Evolutionary conservation across 2,797 vertebrate species (phyloP).

Genomic region (Pseudochromis fuscus): DNA sequence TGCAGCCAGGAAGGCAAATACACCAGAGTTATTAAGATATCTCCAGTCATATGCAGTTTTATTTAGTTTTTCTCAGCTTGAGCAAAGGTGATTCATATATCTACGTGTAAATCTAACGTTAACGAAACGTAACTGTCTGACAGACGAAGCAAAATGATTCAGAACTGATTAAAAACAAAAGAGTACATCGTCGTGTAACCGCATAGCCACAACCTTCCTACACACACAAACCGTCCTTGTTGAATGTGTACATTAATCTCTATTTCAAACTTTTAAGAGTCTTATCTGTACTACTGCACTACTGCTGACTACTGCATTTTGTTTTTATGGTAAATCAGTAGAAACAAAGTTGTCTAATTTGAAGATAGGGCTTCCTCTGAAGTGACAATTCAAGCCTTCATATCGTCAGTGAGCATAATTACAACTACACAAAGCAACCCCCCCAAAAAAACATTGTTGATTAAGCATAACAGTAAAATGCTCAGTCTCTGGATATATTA

Average conservation of each 20-base stretch:
- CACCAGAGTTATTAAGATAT: not conserved
- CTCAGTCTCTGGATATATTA: not conserved
- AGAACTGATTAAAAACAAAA: not conserved
- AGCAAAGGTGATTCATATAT: not conserved
- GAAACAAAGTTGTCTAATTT: not conserved
- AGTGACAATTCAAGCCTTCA: not conserved
- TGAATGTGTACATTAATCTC: not conserved
- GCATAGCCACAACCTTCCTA: not conserved
- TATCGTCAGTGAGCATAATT: not conserved
- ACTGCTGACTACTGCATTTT: not conserved
- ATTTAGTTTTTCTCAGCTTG: not conserved
- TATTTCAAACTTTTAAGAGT: not conserved
- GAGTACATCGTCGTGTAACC: not conserved
- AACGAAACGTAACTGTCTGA: not conserved
- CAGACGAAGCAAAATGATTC: constrained; percentile 1
- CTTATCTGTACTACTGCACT: not conserved
- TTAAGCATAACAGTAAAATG: not conserved
- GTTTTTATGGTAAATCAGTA: not conserved
- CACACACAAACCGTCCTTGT: not conserved
- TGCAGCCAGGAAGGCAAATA: constrained; percentile 2
- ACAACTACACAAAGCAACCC: not conserved
- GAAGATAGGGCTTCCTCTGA: not conserved
- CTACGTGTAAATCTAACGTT: not conserved
- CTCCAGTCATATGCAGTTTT: not conserved
- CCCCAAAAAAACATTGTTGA: not conserved